Evolutionary conservation across 2,888 invertebrate species (phyloP), one percentile per base, ranked within the genome.

Genomic region (Hyppa rectilinea): DNA sequence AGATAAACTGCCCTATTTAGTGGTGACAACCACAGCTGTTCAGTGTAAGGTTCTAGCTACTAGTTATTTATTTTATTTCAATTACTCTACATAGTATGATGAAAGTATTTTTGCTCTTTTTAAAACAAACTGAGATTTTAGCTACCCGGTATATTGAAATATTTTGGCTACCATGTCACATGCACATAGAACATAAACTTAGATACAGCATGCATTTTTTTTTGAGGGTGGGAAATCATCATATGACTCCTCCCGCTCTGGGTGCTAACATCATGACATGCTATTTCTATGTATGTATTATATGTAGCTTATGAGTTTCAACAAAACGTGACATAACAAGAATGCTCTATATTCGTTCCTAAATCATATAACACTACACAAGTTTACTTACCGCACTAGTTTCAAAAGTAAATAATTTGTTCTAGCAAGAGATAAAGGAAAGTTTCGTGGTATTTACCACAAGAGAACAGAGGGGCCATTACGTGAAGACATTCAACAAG

Each of bases 361-460:
- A 65, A 65, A 81, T 73, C 36, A 34, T 81, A 75, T 76, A 79
- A 71, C 73, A 71, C 45, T 61, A 74, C 59, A 34, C 60, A 70
- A 76, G 52, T 76, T 71, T 64, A 23, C 29, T 52, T 74, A 61
- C 53, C 47, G 36, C 49, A 70, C 45, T 80, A 78, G 66, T 73
- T 83, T 69, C 55, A 73, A 78, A 82, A 68, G 56, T 58, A 64
- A 65, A 72, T 81, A 53, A 87, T 87, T 90, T 89, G 81, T 92
- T 83, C 92, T 77, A 95, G 95, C 92, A 93, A 93, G 96, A 95
- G 89, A 90, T 95, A 88, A 95, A 94, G 80, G 95, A 96, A 89
- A 95, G 96, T 90, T 93, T 95, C 77, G 94, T 94, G 38, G 70
- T 94, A 43, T 75, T 94, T 59, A 87, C 74, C 45, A 87, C 88